Conservation (phyloP, 2,888 invertebrate genomes). For the Latheticus oryzae region DNA sequence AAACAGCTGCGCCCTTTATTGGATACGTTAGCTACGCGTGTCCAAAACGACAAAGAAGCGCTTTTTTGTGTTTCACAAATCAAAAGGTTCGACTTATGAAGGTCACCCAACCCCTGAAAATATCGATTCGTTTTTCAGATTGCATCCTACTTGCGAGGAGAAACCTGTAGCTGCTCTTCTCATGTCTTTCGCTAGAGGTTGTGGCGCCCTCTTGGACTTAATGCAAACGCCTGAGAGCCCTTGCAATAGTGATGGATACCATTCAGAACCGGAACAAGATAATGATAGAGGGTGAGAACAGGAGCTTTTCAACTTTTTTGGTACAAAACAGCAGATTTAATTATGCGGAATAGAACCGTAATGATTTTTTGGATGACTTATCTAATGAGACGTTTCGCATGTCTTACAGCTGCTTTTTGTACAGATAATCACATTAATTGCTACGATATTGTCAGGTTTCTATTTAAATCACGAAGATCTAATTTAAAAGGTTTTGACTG, state of each 20-base stretch:
- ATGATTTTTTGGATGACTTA: conserved; percentile 20
- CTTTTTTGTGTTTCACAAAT: conserved; percentile 78
- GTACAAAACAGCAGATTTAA: no score
- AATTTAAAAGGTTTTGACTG: conserved; percentile 8
- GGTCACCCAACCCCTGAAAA: not conserved
- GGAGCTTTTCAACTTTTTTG: conserved; percentile 1
- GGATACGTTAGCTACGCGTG: conserved; percentile 78
- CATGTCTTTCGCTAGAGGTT: conserved; percentile 81
- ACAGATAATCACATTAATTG: conserved; percentile 14
- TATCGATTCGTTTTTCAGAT: conserved; percentile 51
- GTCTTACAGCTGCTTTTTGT: conserved; percentile 18
- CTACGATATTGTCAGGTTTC: conserved; percentile 9
- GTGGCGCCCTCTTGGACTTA: conserved; percentile 80
- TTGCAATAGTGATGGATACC: conserved; percentile 83
- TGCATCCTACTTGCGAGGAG: conserved; percentile 62
- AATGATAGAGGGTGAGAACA: conserved; percentile 60
- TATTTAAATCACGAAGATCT: not conserved
- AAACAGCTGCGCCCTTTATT: conserved; percentile 79
- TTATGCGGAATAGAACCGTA: no score
- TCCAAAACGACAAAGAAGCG: conserved; percentile 92
- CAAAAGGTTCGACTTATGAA: conserved; percentile 63
- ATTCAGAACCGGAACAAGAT: conserved; percentile 79
- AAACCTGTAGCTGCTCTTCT: conserved; percentile 78
- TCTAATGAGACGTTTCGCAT: conserved; percentile 19
- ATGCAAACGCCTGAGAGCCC: conserved; percentile 71